Evolutionary conservation across 2,113 vertebrate species (phyloP).

Genomic region (Sapayoa aenigma): DNA sequence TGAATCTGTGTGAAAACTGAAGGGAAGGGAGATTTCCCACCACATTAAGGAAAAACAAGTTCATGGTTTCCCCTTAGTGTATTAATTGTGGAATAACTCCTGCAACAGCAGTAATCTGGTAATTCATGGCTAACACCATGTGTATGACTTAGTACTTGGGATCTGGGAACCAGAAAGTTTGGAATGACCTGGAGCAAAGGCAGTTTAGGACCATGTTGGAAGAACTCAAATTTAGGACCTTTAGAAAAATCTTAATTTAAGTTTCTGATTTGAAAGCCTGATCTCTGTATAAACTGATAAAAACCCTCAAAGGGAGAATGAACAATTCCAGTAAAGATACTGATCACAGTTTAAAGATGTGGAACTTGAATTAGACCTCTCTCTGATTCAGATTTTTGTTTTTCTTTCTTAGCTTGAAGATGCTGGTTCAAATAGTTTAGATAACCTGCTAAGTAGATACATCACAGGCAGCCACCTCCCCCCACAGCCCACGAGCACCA

Average conservation of each 20-base stretch:
- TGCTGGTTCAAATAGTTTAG: slow-evolving; percentile 92
- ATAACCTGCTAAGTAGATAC: slow-evolving; percentile 89
- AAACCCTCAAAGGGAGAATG: background rate
- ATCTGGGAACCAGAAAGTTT: background rate
- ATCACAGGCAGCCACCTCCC: slow-evolving; percentile 90
- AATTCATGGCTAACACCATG: background rate
- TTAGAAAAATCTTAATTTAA: background rate
- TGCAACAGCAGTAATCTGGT: background rate
- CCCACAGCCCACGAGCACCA: slow-evolving; percentile 81
- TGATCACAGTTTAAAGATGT: background rate
- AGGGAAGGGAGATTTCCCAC: background rate
- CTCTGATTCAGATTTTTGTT: background rate
- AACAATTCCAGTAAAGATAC: background rate
- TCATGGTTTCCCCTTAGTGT: background rate
- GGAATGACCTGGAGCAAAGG: background rate
- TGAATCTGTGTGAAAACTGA: background rate
- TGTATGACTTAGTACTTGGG: background rate
- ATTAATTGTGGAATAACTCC: background rate
- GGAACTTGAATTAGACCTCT: background rate
- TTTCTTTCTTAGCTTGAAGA: slow-evolving; percentile 86
- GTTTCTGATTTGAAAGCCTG: background rate
- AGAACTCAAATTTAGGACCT: background rate
- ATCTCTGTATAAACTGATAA: background rate
- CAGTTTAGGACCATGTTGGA: background rate
- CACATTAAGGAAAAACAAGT: background rate